Evolutionary conservation across 2,888 invertebrate species (phyloP), one percentile per base, ranked within the genome.

Genomic region (Protonemura montana): DNA sequence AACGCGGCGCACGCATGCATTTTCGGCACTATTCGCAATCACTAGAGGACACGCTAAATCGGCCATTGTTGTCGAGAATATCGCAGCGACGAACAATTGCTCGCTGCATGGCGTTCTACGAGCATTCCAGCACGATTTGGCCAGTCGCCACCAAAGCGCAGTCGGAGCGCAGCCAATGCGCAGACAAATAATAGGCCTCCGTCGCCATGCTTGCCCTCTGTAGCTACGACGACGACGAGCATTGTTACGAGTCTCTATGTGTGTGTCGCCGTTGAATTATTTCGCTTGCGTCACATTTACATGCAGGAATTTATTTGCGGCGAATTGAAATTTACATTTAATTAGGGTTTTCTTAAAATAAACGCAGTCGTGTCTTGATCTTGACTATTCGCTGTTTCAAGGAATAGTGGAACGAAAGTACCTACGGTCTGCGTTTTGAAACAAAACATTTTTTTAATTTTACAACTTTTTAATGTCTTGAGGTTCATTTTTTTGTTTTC

Each of bases 241-340:
- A 41, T 41, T 41, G 41, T 59, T 59, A 13, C 21, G 59, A 16
- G 59, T 59, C 16, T 59, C 3, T 59, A 21, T 59, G 59, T 59
- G 59, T 59, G 59, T 59, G 59, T 59, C 6, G 13, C 21, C 21
- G 7, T 59, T 59, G 21, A 59, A 59, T 59, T 59, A 59, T 59
- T 59, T 59, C 59, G 59, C 59, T 59, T 59, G 59, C 59, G 21
- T 7, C 59, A 21, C 59, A 59, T 59, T 59, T 21, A 59, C 59
- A 59, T 59, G 59, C 59, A 59, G 59, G 59, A 59, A 59, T 59
- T 59, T 59, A 10, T 59, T 10, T 21, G 59, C 59, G 16, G 59
- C 59, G 59, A 59, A n/a, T 59, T 59, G 59, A 59, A 59, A 59
- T 59, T 59, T 59, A 59, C 59, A 59, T 59, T 59, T 59, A 59